Conservation (phyloP, 2,888 invertebrate species). For the Argynnis bischoffii region DNA sequence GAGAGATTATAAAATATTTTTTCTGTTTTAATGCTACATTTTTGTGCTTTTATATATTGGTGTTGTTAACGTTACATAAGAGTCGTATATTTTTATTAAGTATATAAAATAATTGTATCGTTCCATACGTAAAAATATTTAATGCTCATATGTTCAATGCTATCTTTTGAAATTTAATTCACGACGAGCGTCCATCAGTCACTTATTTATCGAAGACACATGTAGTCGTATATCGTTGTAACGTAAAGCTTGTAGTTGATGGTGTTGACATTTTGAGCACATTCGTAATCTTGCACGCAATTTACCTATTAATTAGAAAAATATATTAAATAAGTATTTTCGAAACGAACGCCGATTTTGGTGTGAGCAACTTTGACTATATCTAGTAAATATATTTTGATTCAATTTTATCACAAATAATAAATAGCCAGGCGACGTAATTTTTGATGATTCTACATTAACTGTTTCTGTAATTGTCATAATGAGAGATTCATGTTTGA, state of each 20-base stretch:
- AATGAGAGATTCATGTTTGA: constrained; percentile 12
- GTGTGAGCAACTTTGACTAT: constrained; percentile 25
- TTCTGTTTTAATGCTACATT: constrained; percentile 2
- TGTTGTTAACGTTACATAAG: constrained; percentile 14
- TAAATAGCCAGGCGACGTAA: constrained; percentile 25
- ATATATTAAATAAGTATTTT: constrained; percentile 23
- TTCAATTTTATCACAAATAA: constrained; percentile 24
- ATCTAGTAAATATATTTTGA: constrained; percentile 26
- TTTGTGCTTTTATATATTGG: constrained; percentile 15
- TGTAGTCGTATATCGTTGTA: constrained; percentile 15
- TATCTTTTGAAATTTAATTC: neutral
- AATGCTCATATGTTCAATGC: constrained; percentile 17
- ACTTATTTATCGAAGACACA: constrained; percentile 8
- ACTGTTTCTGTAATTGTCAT: constrained; percentile 14
- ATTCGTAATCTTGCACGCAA: constrained; percentile 30
- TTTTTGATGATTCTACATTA: constrained; percentile 37
- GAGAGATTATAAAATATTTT: neutral
- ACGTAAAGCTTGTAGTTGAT: constrained; percentile 23
- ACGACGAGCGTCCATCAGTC: constrained; percentile 16
- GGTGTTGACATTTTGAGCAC: constrained; percentile 24
- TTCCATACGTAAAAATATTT: constrained; percentile 13
- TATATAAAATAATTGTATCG: neutral
- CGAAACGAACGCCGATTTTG: constrained; percentile 27
- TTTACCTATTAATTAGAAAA: constrained; percentile 20
- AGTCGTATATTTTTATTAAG: constrained; percentile 16